These are phyloP conservation scores for Microvelia longipes DNA, from an alignment of 1,140 invertebrate species.

Conservation along the genomic window DNA sequence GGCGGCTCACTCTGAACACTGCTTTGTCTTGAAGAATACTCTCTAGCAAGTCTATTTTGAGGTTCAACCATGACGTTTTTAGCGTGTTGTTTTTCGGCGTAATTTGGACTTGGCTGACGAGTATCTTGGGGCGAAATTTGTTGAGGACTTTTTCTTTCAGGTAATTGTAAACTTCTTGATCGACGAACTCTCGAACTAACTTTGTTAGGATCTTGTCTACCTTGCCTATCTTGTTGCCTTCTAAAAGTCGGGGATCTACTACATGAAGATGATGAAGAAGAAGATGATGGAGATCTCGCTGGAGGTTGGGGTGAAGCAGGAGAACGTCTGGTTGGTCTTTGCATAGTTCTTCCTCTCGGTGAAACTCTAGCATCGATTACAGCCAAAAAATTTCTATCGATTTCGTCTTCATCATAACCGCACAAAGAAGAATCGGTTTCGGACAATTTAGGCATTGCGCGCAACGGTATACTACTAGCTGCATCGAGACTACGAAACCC, in stretches of 20 bases:
- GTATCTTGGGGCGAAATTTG: background rate
- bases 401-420: conserved; percentile 5
- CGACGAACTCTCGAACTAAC: conserved; percentile 17
- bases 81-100: background rate
- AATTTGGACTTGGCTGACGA: background rate
- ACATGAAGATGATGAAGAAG: background rate
- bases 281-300: conserved; percentile 3
- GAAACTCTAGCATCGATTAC: conserved; percentile 9
- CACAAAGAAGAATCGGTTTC: conserved; percentile 41
- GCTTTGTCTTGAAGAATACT: background rate
- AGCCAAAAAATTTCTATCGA: background rate
- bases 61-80: background rate
- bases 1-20: background rate
- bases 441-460: conserved; percentile 35
- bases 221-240: conserved; percentile 1
- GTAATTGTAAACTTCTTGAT: conserved; percentile 33
- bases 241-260: background rate
- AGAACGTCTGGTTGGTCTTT: conserved; percentile 14
- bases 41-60: background rate
- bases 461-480: conserved; percentile 27
- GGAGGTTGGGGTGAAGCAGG: conserved; percentile 14
- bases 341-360: conserved; percentile 12
- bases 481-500: conserved; percentile 41
- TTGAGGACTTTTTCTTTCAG: conserved; percentile 30
- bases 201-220: conserved; percentile 4